Percentiles rank a stretch among this genome's conserved stretches.
These are phyloP conservation scores for Atractosteus spatula DNA, from an alignment of 2,113 vertebrate genomes.

Conservation along the genomic window DNA sequence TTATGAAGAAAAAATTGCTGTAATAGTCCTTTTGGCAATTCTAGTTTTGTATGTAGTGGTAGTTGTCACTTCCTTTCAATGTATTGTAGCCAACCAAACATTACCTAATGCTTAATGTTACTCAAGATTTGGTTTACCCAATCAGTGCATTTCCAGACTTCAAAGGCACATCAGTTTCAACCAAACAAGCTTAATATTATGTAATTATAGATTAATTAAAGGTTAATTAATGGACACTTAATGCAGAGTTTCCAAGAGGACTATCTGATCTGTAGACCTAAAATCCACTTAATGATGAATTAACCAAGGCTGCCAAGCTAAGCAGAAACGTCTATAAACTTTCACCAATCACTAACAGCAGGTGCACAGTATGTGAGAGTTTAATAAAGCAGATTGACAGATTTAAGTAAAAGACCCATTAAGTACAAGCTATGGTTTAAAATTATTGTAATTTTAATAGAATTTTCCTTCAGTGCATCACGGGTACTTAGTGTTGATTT, in stretches of 20 bases:
- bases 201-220: conserved; percentile 12
- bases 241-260: conserved; percentile 9
- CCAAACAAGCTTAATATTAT: conserved; percentile 8
- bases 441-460: too few species aligned
- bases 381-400: too few species aligned
- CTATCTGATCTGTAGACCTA: conserved; percentile 14
- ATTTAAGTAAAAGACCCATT: too few species aligned
- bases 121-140: background rate
- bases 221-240: conserved; percentile 14
- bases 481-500: too few species aligned
- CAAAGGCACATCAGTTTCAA: conserved; percentile 8
- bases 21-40: too few species aligned
- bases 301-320: background rate
- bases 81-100: background rate
- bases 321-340: too few species aligned
- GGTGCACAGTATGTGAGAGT: too few species aligned
- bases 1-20: too few species aligned
- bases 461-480: too few species aligned
- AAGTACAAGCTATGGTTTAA: too few species aligned
- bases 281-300: conserved; percentile 11
- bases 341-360: too few species aligned
- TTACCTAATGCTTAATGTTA: background rate
- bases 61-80: background rate
- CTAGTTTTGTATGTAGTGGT: background rate
- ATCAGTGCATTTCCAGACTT: conserved; percentile 7